A percentile compares a stretch with the other conserved stretches of the same genome.
phyloP scores from a whole-genome alignment of 2,888 invertebrate species.

The Phanerotoma sp. region DNA sequence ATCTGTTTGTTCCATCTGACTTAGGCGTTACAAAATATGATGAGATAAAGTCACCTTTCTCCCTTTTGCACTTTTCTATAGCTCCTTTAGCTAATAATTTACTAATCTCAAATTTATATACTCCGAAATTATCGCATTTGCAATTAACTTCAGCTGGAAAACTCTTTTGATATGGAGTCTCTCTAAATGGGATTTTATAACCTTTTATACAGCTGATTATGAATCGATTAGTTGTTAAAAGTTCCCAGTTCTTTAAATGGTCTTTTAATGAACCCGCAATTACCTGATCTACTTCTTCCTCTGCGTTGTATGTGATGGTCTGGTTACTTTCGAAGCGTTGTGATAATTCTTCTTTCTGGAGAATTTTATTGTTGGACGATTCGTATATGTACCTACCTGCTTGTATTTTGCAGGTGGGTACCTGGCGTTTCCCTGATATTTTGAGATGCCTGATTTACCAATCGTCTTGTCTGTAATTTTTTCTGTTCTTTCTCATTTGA shows the following conservation, averaged over 20 bases:
- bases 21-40: slow-evolving; percentile 3
- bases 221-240: not conserved
- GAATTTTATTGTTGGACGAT: not conserved
- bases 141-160: not conserved
- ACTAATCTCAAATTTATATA: not conserved
- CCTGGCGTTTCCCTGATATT: not conserved
- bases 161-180: not conserved
- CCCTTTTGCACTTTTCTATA: not conserved
- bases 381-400: not conserved
- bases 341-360: not conserved
- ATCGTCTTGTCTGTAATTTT: not conserved
- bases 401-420: not conserved
- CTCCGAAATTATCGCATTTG: not conserved
- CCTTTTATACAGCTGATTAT: not conserved
- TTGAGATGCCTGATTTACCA: not conserved
- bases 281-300: not conserved
- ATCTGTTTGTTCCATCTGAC: not conserved
- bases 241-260: not conserved
- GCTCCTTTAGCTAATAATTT: not conserved
- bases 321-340: not conserved
- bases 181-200: slow-evolving; percentile 1
- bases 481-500: too few relatives aligned
- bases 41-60: not conserved
- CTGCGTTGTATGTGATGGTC: not conserved
- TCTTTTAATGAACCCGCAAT: not conserved